Percentiles rank a stretch among this genome's conserved stretches.
Evolutionary conservation across 1,140 invertebrate species (phyloP).

Genomic region (Ctenoplectra terminalis): DNA sequence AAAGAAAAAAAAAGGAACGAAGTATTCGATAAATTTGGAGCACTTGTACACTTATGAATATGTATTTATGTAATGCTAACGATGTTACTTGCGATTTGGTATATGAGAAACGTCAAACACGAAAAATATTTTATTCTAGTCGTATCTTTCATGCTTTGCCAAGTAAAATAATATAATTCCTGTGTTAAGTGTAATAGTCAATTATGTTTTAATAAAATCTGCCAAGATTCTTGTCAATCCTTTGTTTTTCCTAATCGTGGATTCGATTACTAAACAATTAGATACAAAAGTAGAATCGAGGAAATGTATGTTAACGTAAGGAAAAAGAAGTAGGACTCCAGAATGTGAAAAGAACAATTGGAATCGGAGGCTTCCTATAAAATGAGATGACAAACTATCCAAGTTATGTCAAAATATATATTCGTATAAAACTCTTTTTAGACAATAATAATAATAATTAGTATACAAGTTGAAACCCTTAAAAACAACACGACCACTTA

Average conservation of each 20-base stretch:
- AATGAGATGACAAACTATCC: neutral
- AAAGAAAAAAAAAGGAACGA: neutral
- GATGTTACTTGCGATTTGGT: constrained; percentile 55
- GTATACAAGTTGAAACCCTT: neutral
- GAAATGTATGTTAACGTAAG: too few relatives aligned
- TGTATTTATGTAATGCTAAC: constrained; percentile 55
- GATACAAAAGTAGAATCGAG: neutral
- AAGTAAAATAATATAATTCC: constrained; percentile 71
- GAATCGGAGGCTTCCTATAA: neutral
- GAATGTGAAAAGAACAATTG: neutral
- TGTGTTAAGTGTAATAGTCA: constrained; percentile 73
- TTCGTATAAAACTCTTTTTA: constrained; percentile 36
- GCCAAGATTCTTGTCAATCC: constrained; percentile 62
- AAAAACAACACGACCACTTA: neutral
- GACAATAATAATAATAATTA: constrained; percentile 14
- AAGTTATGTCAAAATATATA: constrained; percentile 45
- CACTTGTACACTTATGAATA: constrained; percentile 31
- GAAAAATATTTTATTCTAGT: constrained; percentile 68
- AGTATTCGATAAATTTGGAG: constrained; percentile 25
- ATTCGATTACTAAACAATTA: neutral
- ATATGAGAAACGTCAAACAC: constrained; percentile 41
- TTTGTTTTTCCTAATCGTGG: neutral
- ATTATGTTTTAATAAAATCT: constrained; percentile 76
- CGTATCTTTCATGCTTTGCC: constrained; percentile 69
- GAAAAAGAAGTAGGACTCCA: neutral